phyloP scores from a whole-genome alignment of 2,888 invertebrate species.

The Macaria liturata region DNA sequence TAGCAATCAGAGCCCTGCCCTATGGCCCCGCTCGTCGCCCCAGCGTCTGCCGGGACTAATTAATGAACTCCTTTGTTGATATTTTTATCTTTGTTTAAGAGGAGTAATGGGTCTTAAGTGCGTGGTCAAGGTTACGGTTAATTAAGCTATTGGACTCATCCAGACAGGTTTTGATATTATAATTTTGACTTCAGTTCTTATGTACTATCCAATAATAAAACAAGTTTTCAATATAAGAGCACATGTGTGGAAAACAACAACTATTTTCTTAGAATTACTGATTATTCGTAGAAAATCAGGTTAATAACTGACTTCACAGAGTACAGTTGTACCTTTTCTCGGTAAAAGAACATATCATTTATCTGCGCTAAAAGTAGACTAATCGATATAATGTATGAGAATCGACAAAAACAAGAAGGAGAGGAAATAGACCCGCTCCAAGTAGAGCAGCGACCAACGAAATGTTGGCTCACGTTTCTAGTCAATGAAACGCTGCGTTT shows the following conservation, averaged over 20 bases:
- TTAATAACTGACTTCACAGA: too few species aligned
- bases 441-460: slow-evolving; percentile 45
- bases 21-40: slow-evolving; percentile 60
- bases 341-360: slow-evolving; percentile 7
- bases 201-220: too few species aligned
- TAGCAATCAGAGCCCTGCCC: slow-evolving; percentile 74
- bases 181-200: too few species aligned
- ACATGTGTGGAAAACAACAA: too few species aligned
- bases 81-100: slow-evolving; percentile 24
- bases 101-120: slow-evolving; percentile 12
- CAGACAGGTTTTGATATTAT: too few species aligned
- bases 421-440: slow-evolving; percentile 26
- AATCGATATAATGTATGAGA: slow-evolving; percentile 10
- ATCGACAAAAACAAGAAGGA: slow-evolving; percentile 22
- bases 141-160: background rate
- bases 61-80: slow-evolving; percentile 33
- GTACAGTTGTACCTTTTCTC: too few species aligned
- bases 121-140: slow-evolving; percentile 13
- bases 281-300: too few species aligned
- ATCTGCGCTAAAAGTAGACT: slow-evolving; percentile 8
- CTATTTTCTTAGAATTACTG: too few species aligned
- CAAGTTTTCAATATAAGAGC: too few species aligned
- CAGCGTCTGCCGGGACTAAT: slow-evolving; percentile 51
- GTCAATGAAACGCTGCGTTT: slow-evolving; percentile 77
- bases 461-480: slow-evolving; percentile 75